Base-by-base conservation (phyloP, 1,140 invertebrate species). In the Lordiphosa clarofinis region DNA sequence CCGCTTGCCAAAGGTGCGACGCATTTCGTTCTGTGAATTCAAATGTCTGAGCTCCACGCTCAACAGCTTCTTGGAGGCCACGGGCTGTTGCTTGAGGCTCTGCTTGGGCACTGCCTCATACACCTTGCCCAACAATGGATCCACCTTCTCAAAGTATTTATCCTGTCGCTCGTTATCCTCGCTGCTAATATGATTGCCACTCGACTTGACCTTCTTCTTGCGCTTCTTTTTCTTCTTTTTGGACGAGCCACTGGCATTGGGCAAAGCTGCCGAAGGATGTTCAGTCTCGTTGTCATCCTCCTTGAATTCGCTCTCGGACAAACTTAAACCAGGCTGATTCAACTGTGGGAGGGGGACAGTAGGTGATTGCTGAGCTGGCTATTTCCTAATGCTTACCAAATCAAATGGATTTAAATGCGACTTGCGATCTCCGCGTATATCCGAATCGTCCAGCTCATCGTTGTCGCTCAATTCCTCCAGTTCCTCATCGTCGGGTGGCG, bases 11-110 rank as follows among this genome's bases (percentile, higher is more conserved):
- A 97, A 97, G 70, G 96, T 94, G 75, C 92, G 92, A 56, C 93
- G 94, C 61, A 97, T 90, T 90, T 98, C 96, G 90, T 95, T 95
- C 50, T 94, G 93, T 28, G 94, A 92, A 90, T 96, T 96, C 3
- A 98, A 89, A 89, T 95, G 90, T 84, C 94, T 95, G 49, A 92
- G 90, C 44, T 95, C 93, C 3, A 95, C 90, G 24, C 76, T 89
- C 7, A 96, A 78, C 33, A 93, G 86, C 49, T 90, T 89, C 50
- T 92, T 91, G 49, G 89, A 88, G 3, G 87, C 69, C 7, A 64
- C 9, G 10, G 62, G 40, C 15, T 49, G 15, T 15, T 15, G 12
- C 12, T 86, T 87, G 10, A 63, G 56, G 15, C 58, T 49, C 37
- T 87, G 79, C 36, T 67, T 79, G 13, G 86, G 61, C 8, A 66